Evolutionary conservation across 2,888 invertebrate species (phyloP), one percentile per base, ranked within the genome.

Genomic region (Corythucha ciliata): DNA sequence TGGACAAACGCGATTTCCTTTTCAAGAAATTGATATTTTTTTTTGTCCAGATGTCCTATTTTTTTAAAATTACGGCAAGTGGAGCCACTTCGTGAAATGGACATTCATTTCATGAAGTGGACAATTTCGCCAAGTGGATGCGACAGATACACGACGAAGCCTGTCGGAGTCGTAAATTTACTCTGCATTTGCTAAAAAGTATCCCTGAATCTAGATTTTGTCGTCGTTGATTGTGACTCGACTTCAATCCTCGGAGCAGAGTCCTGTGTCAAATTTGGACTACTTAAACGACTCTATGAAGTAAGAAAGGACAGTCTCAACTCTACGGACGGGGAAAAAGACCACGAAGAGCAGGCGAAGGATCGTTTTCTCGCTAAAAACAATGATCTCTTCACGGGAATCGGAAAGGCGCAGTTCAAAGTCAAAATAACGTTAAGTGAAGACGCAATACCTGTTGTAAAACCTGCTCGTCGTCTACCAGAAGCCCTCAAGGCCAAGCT

Each of bases 281-380:
- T 45, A 18, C 18, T 36, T 5, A 27, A 36, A 45, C 24, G 45
- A 37, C 18, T 45, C 16, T 14, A 45, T 26, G 14, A 41, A 8
- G 29, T 29, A n/a, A n/a, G n/a, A n/a, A n/a, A n/a, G n/a, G n/a
- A n/a, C n/a, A n/a, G n/a, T n/a, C n/a, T n/a, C n/a, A n/a, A n/a
- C n/a, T n/a, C n/a, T n/a, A n/a, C n/a, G n/a, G n/a, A n/a, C n/a
- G n/a, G n/a, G n/a, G n/a, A n/a, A n/a, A n/a, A n/a, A n/a, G n/a
- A n/a, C n/a, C n/a, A n/a, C n/a, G n/a, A n/a, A n/a, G n/a, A n/a
- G n/a, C n/a, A n/a, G n/a, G n/a, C n/a, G n/a, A 34, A 32, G 24
- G 8, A 34, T 3, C 16, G 21, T 2, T 46, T 34, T 14, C 14
- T 46, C 3, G 8, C 20, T n/a, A 20, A 34, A 18, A 46, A 42